Conservation (phyloP, 2,888 invertebrate genomes). For the Diogma glabrata region DNA sequence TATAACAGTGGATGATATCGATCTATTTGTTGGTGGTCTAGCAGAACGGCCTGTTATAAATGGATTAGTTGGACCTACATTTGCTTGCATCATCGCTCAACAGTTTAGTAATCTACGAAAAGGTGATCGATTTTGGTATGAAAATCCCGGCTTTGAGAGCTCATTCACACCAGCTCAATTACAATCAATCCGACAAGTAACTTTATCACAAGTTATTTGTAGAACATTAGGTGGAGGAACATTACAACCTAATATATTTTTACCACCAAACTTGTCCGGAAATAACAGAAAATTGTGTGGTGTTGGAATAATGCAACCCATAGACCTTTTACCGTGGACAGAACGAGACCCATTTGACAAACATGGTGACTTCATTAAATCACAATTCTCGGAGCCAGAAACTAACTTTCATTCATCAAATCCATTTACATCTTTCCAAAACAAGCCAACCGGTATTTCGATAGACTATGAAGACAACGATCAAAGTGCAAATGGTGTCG, state of each 20-base stretch:
- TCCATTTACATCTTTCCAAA: neutral
- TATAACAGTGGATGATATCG: constrained; percentile 63
- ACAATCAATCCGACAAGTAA: constrained; percentile 56
- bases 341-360: constrained; percentile 32
- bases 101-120: constrained; percentile 68
- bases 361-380: constrained; percentile 13
- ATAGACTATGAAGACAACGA: constrained; percentile 20
- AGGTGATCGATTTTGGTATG: constrained; percentile 76
- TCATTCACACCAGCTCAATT: constrained; percentile 67
- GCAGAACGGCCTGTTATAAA: constrained; percentile 69
- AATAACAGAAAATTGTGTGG: constrained; percentile 33
- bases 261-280: constrained; percentile 29
- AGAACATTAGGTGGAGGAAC: constrained; percentile 34
- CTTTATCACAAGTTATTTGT: constrained; percentile 54
- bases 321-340: constrained; percentile 33
- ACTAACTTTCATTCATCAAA: neutral
- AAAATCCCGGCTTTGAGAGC: constrained; percentile 61
- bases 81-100: constrained; percentile 78
- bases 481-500: neutral
- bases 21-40: constrained; percentile 72
- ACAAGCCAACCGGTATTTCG: constrained; percentile 20
- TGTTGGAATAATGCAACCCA: constrained; percentile 25
- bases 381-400: constrained; percentile 12
- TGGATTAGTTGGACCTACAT: constrained; percentile 75
- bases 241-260: constrained; percentile 34